Base-by-base conservation (phyloP, 2,888 invertebrate species). In the Anthrax anthrax region DNA sequence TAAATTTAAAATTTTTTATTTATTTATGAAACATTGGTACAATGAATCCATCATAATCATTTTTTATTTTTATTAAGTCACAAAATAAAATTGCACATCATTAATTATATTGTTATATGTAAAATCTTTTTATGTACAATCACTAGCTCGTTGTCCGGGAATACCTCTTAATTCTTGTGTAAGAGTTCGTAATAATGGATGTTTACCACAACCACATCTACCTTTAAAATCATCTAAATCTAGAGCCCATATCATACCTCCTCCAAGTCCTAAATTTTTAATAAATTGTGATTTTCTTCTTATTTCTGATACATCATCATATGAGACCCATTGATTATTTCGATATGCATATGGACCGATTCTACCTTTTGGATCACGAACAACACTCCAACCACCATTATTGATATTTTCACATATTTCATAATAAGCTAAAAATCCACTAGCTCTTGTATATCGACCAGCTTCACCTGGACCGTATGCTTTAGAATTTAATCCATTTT, bases 241-340 rank as follows among this genome's bases (percentile, higher is more conserved):
- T 18, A 85, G 63, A 0, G 85, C 82, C 84, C 85, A 86, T 18
- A 85, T 71, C 70, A 84, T 84, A 10, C 79, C 83, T 9, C 86
- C 86, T 3, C 82, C 79, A 19, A 81, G 67, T 0, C 75, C 73
- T 32, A 76, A 61, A 12, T 69, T 66, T 49, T 76, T 73, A 0
- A 78, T 70, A 51, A 77, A 72, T 42, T 75, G 71, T 1, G 79
- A 72, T 55, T 81, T 80, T 44, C 76, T 67, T 45, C 74, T 71
- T 39, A 81, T 74, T 47, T 82, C 81, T 4, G 67, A 65, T 1
- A 77, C 74, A 52, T 82, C 81, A 57, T 87, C 78, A 60, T 84
- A 87, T 0, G 84, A 80, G 1, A 83, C 81, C 87, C 87, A 88
- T 60, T 87, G 86, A 48, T 76, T 75, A 1, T 76, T 80, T 37